phyloP scores from a whole-genome alignment of 2,888 invertebrate genomes.

The Tachina grossa region DNA sequence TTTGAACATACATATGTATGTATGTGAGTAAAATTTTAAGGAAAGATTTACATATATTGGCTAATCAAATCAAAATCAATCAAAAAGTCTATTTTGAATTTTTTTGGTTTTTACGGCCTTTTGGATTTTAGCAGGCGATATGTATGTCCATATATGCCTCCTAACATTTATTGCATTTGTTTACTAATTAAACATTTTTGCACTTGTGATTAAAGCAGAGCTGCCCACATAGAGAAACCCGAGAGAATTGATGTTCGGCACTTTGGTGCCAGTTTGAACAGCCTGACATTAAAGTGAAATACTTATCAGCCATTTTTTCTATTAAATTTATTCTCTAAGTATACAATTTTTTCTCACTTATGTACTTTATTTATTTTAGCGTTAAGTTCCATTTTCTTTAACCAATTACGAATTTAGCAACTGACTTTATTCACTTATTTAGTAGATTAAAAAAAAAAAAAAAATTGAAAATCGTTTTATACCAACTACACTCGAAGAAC shows the following conservation, averaged over 20 bases:
- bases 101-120: not conserved
- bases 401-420: not conserved
- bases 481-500: constrained; percentile 19
- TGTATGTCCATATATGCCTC: not conserved
- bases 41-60: too few relatives aligned
- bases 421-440: not conserved
- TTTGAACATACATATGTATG: too few relatives aligned
- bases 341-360: constrained; percentile 24
- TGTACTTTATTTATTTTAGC: constrained; percentile 58
- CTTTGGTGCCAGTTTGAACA: too few relatives aligned
- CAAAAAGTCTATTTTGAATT: not conserved
- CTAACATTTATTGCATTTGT: not conserved
- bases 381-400: constrained; percentile 48
- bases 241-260: too few relatives aligned
- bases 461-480: not conserved
- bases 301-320: too few relatives aligned
- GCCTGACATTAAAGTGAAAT: not conserved
- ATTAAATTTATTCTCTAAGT: not conserved
- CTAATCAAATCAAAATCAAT: too few relatives aligned
- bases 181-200: not conserved
- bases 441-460: not conserved
- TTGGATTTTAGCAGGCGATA: too few relatives aligned
- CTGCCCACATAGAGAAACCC: too few relatives aligned
- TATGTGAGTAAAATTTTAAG: too few relatives aligned
- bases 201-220: too few relatives aligned